phyloP scores from a whole-genome alignment of 2,113 vertebrate species.

The Rissa tridactyla region DNA sequence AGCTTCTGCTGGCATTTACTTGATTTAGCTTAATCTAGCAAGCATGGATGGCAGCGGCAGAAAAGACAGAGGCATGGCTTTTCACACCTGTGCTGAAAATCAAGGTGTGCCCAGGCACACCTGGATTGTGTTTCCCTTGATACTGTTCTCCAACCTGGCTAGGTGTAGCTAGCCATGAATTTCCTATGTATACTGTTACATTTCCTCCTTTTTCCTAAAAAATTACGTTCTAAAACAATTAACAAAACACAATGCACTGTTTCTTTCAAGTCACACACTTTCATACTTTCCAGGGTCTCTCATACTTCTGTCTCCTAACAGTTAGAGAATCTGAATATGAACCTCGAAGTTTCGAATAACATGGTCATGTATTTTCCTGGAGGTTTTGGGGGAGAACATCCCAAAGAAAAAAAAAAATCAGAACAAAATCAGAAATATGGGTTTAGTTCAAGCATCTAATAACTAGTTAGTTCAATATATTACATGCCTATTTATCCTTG shows the following conservation, averaged over 20 bases:
- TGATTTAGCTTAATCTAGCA: not conserved
- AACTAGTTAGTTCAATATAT: not conserved
- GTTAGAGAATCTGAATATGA: not conserved
- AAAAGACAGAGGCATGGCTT: not conserved
- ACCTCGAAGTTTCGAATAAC: not conserved
- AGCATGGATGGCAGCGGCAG: not conserved
- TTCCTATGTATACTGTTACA: not conserved
- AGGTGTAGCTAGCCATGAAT: not conserved
- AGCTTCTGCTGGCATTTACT: not conserved
- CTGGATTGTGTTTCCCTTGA: not conserved
- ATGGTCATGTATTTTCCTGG: not conserved
- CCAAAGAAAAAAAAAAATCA: not conserved
- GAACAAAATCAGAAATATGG: not conserved
- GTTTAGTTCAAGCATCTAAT: not conserved
- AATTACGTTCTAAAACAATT: not conserved
- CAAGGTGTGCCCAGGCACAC: not conserved
- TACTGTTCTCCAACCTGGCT: not conserved
- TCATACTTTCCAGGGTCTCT: not conserved
- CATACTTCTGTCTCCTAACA: not conserved
- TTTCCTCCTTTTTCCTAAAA: not conserved
- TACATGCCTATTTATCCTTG: not conserved
- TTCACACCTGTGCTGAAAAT: not conserved
- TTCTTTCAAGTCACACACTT: not conserved
- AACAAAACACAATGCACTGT: not conserved
- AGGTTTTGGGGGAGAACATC: not conserved